Conservation (phyloP, 2,797 vertebrate species). For the Enteromius trimaculatus region DNA sequence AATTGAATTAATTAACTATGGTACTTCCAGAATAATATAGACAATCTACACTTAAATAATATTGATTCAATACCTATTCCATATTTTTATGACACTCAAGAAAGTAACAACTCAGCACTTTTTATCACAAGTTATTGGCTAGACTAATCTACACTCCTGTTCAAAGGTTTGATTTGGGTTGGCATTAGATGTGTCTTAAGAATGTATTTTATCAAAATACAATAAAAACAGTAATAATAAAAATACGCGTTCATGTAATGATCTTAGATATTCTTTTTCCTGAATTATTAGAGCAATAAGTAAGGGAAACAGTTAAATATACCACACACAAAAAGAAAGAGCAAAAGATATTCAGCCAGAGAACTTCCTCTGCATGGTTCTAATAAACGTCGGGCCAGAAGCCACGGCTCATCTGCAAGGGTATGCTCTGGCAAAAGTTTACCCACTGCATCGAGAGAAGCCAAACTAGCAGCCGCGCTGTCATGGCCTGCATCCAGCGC, state of each 20-base stretch:
- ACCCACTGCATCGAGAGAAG: slow-evolving; percentile 50
- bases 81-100: not conserved
- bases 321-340: not conserved
- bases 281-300: not conserved
- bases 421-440: slow-evolving; percentile 53
- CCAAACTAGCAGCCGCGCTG: slow-evolving; percentile 51
- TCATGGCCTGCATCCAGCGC: slow-evolving; percentile 54
- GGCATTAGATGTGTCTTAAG: not conserved
- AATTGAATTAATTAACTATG: not conserved
- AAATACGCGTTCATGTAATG: no score
- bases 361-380: slow-evolving; percentile 40
- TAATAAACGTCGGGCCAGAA: slow-evolving; percentile 54
- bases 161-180: not conserved
- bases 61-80: not conserved
- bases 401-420: slow-evolving; percentile 57
- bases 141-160: not conserved
- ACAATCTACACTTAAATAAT: not conserved
- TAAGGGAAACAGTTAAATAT: not conserved
- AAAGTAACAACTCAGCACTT: not conserved
- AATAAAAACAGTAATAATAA: no score
- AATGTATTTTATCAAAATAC: not conserved
- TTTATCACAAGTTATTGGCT: not conserved
- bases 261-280: not conserved
- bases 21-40: no score
- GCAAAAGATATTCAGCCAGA: slow-evolving; percentile 37